Conservation (phyloP, 2,113 vertebrate genomes). For the Dasyurus viverrinus region DNA sequence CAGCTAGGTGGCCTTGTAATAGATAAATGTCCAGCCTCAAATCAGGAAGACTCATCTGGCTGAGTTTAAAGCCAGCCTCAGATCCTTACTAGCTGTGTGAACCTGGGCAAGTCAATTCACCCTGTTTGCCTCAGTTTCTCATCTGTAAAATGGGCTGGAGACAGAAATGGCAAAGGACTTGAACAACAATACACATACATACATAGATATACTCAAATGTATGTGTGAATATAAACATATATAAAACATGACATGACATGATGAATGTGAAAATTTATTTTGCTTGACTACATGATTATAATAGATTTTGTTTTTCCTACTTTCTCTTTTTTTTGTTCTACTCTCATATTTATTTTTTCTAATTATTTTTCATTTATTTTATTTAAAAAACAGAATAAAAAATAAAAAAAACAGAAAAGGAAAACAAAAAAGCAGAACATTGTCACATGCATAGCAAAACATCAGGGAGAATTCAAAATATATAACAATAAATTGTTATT, state of each 20-base stretch:
- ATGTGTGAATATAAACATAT: neutral
- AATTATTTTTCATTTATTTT: no score
- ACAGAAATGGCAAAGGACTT: neutral
- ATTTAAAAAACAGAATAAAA: no score
- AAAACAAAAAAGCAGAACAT: no score
- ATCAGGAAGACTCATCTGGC: neutral
- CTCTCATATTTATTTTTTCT: no score
- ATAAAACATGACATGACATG: neutral
- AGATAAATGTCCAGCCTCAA: neutral
- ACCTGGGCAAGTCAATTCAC: neutral
- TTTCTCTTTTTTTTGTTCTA: neutral
- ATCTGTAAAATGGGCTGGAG: neutral
- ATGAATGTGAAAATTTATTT: neutral
- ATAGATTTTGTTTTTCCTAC: neutral
- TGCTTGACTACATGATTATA: neutral
- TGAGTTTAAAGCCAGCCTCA: neutral
- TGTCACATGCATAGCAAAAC: no score
- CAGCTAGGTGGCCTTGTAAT: neutral
- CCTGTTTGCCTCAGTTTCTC: neutral
- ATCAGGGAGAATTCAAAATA: no score
- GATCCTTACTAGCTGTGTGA: neutral
- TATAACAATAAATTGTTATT: no score
- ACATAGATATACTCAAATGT: neutral
- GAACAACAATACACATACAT: neutral
- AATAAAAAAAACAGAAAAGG: no score